Evolutionary conservation across 1,140 invertebrate genomes (phyloP).

Genomic region (Diorhabda elongata): DNA sequence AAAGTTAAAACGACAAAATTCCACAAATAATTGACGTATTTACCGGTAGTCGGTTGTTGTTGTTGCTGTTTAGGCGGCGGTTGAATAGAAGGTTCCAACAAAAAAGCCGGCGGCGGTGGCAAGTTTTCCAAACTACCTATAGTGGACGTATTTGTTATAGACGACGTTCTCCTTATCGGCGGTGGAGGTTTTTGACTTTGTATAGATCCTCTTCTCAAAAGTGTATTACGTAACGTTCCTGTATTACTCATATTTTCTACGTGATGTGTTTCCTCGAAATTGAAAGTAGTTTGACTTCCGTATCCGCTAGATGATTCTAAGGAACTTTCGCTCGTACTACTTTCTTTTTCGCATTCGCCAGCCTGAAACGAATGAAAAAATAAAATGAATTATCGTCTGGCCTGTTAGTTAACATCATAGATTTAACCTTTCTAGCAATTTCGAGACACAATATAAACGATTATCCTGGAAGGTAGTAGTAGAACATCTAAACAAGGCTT

Average conservation of each 20-base stretch:
- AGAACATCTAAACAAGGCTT: too few species aligned
- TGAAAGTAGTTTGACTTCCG: conserved; percentile 66
- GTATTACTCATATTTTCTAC: conserved; percentile 40
- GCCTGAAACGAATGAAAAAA: conserved; percentile 18
- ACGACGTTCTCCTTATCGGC: conserved; percentile 79
- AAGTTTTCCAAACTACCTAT: conserved; percentile 58
- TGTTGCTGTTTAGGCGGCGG: neutral
- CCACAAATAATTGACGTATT: neutral
- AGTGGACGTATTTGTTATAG: conserved; percentile 59
- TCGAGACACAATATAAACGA: too few species aligned
- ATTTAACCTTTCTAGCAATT: too few species aligned
- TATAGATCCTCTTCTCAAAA: conserved; percentile 57
- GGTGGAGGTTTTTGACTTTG: conserved; percentile 73
- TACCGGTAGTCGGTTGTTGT: conserved; percentile 9
- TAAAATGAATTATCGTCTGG: too few species aligned
- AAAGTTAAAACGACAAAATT: too few species aligned
- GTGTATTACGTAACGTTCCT: conserved; percentile 46
- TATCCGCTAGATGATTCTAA: conserved; percentile 73
- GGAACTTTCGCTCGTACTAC: conserved; percentile 69
- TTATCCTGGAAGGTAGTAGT: too few species aligned
- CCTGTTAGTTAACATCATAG: too few species aligned
- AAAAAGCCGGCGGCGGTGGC: conserved; percentile 79
- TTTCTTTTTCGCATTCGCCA: conserved; percentile 55
- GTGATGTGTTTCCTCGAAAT: conserved; percentile 47
- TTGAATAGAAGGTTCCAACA: conserved; percentile 56